These are phyloP conservation scores for Dendronephthya gigantea DNA, from an alignment of 64 coral and sea anemone genomes.

Conservation along the genomic window DNA sequence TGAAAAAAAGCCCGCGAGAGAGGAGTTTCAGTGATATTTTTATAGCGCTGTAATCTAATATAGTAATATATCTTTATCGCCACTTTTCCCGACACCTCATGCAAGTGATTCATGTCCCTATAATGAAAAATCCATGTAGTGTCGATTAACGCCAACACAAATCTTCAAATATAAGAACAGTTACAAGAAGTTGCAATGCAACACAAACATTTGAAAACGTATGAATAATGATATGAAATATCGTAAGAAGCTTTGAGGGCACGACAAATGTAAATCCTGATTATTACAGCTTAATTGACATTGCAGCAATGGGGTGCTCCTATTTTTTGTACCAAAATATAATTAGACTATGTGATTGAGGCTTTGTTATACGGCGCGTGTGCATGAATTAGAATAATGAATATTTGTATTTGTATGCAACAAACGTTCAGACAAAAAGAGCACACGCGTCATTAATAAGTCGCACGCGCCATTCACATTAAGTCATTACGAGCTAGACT, in stretches of 20 bases:
- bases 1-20: too few species aligned
- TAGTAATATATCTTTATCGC: too few species aligned
- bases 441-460: conserved; percentile 88
- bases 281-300: conserved; percentile 3
- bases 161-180: too few species aligned
- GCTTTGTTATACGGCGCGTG: conserved; percentile 8
- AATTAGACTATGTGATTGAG: conserved; percentile 14
- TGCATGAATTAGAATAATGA: not conserved
- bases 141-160: too few species aligned
- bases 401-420: conserved; percentile 94
- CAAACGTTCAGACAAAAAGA: conserved; percentile 83
- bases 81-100: too few species aligned
- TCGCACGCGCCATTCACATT: conserved; percentile 91
- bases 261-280: conserved; percentile 4
- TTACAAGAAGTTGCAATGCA: too few species aligned
- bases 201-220: not conserved
- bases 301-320: not conserved
- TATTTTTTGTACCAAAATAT: conserved; percentile 15
- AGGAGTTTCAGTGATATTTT: too few species aligned
- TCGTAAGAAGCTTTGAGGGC: not conserved
- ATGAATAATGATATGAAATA: not conserved
- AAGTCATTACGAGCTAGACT: conserved; percentile 61
- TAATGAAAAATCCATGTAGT: too few species aligned
- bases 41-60: too few species aligned
- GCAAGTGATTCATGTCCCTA: too few species aligned